phyloP scores from a whole-genome alignment of 2,797 vertebrate genomes.

The Sitta carolinensis region DNA sequence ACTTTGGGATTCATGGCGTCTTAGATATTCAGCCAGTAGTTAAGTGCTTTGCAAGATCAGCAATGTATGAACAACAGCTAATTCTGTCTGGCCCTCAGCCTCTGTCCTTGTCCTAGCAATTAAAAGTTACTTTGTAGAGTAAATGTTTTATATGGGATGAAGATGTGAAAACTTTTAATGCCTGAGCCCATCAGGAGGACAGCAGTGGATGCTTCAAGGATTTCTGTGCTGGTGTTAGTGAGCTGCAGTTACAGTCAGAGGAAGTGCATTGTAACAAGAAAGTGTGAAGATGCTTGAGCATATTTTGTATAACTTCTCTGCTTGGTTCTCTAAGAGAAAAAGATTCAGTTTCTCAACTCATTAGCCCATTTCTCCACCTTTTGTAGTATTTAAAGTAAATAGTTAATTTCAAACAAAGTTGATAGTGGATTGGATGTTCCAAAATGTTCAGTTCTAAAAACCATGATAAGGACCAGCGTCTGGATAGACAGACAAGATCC shows the following conservation, averaged over 20 bases:
- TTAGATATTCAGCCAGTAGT: background rate
- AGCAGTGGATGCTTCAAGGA: background rate
- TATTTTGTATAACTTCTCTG: background rate
- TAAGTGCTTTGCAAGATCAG: background rate
- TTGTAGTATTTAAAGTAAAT: background rate
- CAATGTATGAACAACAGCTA: background rate
- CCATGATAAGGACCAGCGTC: background rate
- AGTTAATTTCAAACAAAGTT: background rate
- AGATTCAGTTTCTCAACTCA: background rate
- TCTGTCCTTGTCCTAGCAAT: background rate
- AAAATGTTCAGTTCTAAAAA: background rate
- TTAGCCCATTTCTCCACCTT: background rate
- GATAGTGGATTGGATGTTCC: background rate
- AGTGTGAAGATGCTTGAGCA: background rate
- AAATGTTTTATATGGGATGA: background rate
- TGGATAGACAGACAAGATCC: background rate
- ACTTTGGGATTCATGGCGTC: background rate
- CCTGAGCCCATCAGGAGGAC: background rate
- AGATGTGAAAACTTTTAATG: background rate
- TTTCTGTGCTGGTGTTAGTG: background rate
- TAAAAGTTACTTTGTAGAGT: background rate
- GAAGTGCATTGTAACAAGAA: background rate
- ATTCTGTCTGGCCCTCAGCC: background rate
- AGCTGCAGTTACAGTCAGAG: background rate
- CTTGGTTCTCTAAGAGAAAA: background rate